Evolutionary conservation across 2,888 invertebrate species (phyloP).

Genomic region (Cataglyphis albicans): DNA sequence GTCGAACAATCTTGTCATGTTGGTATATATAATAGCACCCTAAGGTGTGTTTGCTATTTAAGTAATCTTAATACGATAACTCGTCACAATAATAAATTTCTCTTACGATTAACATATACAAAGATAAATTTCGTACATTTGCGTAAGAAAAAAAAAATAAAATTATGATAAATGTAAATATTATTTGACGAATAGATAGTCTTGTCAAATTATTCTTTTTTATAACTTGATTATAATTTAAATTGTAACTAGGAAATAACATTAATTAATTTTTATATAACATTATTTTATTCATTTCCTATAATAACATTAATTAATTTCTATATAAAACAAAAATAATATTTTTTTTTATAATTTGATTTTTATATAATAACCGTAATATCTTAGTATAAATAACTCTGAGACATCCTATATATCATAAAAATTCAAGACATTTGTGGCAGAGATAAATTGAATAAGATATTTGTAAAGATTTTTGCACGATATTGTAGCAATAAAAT

Average conservation of each 20-base stretch:
- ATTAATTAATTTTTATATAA: background rate
- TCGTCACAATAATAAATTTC: constrained; percentile 26
- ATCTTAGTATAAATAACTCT: background rate
- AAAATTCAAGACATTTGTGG: background rate
- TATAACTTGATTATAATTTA: constrained; percentile 10
- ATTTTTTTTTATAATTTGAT: background rate
- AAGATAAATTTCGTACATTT: background rate
- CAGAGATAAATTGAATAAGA: background rate
- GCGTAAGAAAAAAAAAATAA: background rate
- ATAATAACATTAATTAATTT: background rate
- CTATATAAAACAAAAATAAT: background rate
- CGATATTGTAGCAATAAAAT: background rate
- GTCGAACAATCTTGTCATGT: constrained; percentile 15
- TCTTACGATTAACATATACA: background rate
- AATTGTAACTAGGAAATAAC: background rate
- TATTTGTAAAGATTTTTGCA: constrained; percentile 21
- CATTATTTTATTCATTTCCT: no score
- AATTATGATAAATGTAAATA: background rate
- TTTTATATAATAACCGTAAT: background rate
- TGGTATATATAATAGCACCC: constrained; percentile 20
- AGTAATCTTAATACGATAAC: constrained; percentile 25
- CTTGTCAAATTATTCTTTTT: background rate
- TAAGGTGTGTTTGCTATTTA: background rate
- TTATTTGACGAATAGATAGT: background rate
- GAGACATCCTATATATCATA: background rate